A percentile compares a stretch with the other conserved stretches of the same genome.
These are phyloP conservation scores for Parapristionchus giblindavisi DNA, from an alignment of 2,888 invertebrate species.

Conservation along the genomic window DNA sequence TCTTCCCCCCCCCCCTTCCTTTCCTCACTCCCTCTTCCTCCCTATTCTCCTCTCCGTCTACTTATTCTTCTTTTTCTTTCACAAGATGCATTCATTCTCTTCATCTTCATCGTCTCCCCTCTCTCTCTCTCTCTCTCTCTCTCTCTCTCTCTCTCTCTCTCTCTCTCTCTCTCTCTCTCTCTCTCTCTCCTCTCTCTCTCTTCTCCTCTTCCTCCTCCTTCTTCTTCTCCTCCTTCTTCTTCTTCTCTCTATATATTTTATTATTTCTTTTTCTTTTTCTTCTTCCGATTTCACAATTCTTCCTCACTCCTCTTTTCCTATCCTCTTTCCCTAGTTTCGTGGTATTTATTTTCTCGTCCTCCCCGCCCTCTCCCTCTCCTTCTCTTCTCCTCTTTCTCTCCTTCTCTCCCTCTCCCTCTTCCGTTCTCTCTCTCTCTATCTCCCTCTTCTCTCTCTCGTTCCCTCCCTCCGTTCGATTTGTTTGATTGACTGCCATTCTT, in stretches of 20 bases:
- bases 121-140: slow-evolving; percentile 7
- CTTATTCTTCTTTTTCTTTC: not conserved
- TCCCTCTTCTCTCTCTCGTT: not conserved
- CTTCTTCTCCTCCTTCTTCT: not conserved
- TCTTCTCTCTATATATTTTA: not conserved
- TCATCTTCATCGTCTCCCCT: not conserved
- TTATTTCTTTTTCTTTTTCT: not conserved
- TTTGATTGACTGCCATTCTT: slow-evolving; percentile 6
- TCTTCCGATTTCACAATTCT: not conserved
- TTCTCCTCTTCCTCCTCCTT: not conserved
- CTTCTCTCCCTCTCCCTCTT: not conserved
- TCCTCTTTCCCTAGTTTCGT: not conserved
- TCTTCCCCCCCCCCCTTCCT: not conserved
- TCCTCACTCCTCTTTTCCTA: not conserved
- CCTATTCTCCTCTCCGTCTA: not conserved
- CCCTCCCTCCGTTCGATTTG: not conserved
- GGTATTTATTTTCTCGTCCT: not conserved
- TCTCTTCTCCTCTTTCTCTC: not conserved
- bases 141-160: not conserved
- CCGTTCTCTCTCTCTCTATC: not conserved
- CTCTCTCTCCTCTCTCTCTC: slow-evolving; percentile 18
- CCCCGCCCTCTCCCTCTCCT: not conserved
- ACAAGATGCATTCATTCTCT: not conserved
- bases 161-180: slow-evolving; percentile 4
- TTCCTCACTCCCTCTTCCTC: not conserved